These are phyloP conservation scores for Halcyon smyrnensis DNA, from an alignment of 2,797 vertebrate genomes.

Conservation along the genomic window DNA sequence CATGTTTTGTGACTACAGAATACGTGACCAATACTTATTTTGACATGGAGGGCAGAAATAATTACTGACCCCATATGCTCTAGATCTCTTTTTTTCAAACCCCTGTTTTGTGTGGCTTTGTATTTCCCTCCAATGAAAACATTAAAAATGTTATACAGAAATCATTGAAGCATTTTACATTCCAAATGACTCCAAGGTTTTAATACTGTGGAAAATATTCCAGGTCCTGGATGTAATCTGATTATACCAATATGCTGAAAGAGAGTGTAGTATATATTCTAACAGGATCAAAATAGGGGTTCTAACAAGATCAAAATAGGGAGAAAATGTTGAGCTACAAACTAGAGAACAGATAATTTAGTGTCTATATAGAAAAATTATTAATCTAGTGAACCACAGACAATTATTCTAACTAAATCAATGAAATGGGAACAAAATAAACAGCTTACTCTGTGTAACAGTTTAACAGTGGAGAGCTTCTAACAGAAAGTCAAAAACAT, in stretches of 20 bases:
- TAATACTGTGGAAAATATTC: background rate
- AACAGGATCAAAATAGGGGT: background rate
- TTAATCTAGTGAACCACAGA: background rate
- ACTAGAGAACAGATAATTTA: background rate
- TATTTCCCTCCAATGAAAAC: background rate
- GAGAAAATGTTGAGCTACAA: background rate
- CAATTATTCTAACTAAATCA: background rate
- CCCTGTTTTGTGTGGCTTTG: background rate
- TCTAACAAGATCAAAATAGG: background rate
- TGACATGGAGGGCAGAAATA: background rate
- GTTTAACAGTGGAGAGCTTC: background rate
- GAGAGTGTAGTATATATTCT: background rate
- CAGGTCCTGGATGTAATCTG: background rate
- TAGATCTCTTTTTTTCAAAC: background rate
- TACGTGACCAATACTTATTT: rapidly evolving
- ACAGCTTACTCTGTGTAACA: background rate
- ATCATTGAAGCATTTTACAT: background rate
- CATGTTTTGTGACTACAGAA: background rate
- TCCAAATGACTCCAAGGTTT: background rate
- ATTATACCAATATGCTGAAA: background rate
- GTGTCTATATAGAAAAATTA: background rate
- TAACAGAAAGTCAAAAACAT: background rate
- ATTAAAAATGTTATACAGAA: background rate
- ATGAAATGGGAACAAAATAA: background rate
- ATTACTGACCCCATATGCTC: background rate